Conservation (phyloP, 2,888 invertebrate genomes). For the Drosophila dives region DNA sequence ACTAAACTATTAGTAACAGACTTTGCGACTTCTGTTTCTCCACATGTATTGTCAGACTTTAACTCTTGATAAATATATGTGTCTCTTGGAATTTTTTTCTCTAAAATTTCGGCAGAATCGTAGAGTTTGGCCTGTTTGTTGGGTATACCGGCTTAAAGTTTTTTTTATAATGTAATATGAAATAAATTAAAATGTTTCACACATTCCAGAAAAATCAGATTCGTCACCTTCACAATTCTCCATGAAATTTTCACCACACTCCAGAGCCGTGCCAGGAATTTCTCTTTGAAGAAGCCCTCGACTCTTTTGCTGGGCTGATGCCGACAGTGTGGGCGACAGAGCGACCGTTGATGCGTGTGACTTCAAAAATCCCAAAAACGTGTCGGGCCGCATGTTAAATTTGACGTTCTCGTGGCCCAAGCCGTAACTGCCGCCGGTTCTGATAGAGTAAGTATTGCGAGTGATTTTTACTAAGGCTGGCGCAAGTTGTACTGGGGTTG, state of each 20-base stretch:
- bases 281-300: constrained; percentile 56
- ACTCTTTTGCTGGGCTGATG: constrained; percentile 22
- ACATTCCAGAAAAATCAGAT: constrained; percentile 73
- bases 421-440: constrained; percentile 9
- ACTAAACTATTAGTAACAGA: not conserved
- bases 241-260: constrained; percentile 63
- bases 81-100: not conserved
- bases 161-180: constrained; percentile 23
- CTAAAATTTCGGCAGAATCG: not conserved
- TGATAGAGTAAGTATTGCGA: constrained; percentile 24
- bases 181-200: constrained; percentile 66
- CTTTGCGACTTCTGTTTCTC: not conserved
- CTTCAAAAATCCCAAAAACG: constrained; percentile 82
- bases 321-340: constrained; percentile 21
- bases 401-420: constrained; percentile 50
- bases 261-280: constrained; percentile 46
- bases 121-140: not conserved
- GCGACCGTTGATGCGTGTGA: constrained; percentile 70
- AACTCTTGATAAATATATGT: not conserved
- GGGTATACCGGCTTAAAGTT: not conserved
- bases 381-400: constrained; percentile 80
- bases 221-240: constrained; percentile 71
- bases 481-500: constrained; percentile 11
- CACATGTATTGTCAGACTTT: not conserved
- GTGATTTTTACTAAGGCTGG: constrained; percentile 15